Evolutionary conservation across 2,113 vertebrate species (phyloP), one percentile per base, ranked within the genome.

Genomic region (Cnemophilus loriae): DNA sequence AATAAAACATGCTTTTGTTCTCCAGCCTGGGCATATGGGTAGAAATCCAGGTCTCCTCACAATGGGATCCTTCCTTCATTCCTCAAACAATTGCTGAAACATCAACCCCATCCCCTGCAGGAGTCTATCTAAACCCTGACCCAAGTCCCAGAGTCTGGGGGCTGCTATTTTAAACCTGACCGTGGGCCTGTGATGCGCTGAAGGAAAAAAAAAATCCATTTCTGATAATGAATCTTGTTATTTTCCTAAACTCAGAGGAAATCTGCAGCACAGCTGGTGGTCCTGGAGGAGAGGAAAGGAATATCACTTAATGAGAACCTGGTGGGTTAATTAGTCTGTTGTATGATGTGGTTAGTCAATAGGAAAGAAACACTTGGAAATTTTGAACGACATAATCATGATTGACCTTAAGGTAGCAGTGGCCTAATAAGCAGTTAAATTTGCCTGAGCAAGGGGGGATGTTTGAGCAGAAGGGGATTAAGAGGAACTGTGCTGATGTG

Each of bases 201-300:
- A 89, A 74, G 46, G 42, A 19, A 64, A 79, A 93, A 55, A 55
- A 69, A 79, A 56, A 10, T 30, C 8, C 1, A 49, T 90, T 95
- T 90, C 85, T 96, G 75, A 73, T 84, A 95, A 95, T 13, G 68
- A 94, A 87, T 92, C 77, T 93, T 82, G 37, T 63, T 93, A 68
- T 93, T 95, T 96, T 93, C 85, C 69, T 76, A 68, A 95, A 93
- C 88, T 96, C 92, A 16, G 74, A 96, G 80, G 94, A 96, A 94
- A 95, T 94, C 83, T 95, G 57, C 22, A 50, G 73, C 90, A 82
- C 93, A 89, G 83, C 83, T 96, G 88, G 93, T 87, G 53, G 79
- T 87, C 90, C 86, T 89, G 73, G 50, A 88, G 93, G 74, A 93
- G 42, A 76, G 53, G 52, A 50, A 94, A 94, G 77, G 57, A 90